Evolutionary conservation across 1,140 invertebrate genomes (phyloP).

Genomic region (Hyles vespertilio): DNA sequence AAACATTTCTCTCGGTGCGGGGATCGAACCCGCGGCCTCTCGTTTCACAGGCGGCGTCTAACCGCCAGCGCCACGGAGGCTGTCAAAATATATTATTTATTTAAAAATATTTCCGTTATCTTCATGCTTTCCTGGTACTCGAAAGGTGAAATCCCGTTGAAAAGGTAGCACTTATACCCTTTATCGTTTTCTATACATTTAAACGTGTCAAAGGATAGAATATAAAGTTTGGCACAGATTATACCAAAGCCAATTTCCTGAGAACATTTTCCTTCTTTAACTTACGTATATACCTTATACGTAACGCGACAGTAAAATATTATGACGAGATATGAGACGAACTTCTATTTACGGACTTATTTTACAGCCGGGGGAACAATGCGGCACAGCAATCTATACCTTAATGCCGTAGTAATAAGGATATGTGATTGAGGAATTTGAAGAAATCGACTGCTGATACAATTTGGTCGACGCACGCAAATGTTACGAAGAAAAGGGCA

Average conservation of each 20-base stretch:
- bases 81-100: too few species aligned
- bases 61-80: too few species aligned
- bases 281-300: constrained; percentile 29
- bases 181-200: too few species aligned
- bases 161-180: too few species aligned
- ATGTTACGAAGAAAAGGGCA: constrained; percentile 46
- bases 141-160: too few species aligned
- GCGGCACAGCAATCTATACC: constrained; percentile 12
- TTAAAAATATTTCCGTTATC: too few species aligned
- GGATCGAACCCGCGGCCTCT: too few species aligned
- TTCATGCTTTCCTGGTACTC: too few species aligned
- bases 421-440: neutral
- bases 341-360: constrained; percentile 31
- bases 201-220: constrained; percentile 20
- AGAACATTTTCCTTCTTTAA: constrained; percentile 38
- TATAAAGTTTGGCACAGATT: constrained; percentile 37
- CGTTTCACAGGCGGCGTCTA: too few species aligned
- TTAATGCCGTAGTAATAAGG: constrained; percentile 19
- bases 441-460: constrained; percentile 8
- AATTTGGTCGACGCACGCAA: constrained; percentile 32
- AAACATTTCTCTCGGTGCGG: too few species aligned
- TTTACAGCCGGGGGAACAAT: constrained; percentile 12
- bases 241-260: constrained; percentile 49
- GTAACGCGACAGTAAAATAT: constrained; percentile 52
- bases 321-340: constrained; percentile 58